These are phyloP conservation scores for Distichodus sexfasciatus DNA, from an alignment of 2,797 vertebrate species.

Conservation along the genomic window DNA sequence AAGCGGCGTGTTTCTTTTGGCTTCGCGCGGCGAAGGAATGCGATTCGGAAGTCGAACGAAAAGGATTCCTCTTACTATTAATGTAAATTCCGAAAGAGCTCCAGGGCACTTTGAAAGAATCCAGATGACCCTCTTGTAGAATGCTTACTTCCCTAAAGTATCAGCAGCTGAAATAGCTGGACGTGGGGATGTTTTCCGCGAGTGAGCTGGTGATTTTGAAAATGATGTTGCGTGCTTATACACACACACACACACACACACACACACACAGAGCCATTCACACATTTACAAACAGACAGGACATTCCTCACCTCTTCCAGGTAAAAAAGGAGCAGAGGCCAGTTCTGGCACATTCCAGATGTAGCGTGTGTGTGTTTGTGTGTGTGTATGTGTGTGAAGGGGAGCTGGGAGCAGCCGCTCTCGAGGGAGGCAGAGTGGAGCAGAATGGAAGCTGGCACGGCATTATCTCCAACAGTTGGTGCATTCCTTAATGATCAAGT, in stretches of 20 bases:
- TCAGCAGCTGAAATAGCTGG: constrained; percentile 50
- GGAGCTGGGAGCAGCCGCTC: constrained; percentile 74
- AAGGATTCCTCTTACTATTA: constrained; percentile 65
- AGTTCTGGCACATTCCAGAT: constrained; percentile 75
- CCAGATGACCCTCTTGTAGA: constrained; percentile 65
- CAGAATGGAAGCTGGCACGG: constrained; percentile 94
- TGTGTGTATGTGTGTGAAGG: constrained; percentile 68
- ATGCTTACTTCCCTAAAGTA: constrained; percentile 46
- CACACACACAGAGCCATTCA: not conserved
- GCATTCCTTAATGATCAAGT: constrained; percentile 99
- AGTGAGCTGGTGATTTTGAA: not conserved
- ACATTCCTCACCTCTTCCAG: constrained; percentile 75
- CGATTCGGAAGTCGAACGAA: constrained; percentile 55
- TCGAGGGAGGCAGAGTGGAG: constrained; percentile 83
- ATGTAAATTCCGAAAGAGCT: constrained; percentile 64
- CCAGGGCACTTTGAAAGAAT: constrained; percentile 65
- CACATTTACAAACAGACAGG: constrained; percentile 54
- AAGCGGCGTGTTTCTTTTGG: constrained; percentile 67
- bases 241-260: not conserved
- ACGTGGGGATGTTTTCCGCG: constrained; percentile 45
- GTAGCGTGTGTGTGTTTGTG: constrained; percentile 69
- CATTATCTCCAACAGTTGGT: constrained; percentile 98
- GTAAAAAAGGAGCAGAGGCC: constrained; percentile 72
- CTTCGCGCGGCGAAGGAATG: constrained; percentile 57
- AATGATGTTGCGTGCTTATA: not conserved